phyloP scores from a whole-genome alignment of 2,888 invertebrate genomes.

The Amphipoea lucens region DNA sequence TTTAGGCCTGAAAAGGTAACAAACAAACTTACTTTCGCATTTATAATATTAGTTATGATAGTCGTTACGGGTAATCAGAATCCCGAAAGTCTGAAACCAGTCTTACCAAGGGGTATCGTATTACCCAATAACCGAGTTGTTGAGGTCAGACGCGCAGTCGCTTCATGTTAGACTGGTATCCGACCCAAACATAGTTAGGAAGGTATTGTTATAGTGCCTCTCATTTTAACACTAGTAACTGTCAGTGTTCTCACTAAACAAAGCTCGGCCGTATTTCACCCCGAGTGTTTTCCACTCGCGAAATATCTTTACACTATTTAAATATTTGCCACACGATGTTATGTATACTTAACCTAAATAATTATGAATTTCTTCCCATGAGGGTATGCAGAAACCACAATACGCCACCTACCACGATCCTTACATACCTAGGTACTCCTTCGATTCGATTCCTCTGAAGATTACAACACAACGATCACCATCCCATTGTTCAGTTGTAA shows the following conservation, averaged over 20 bases:
- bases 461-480: background rate
- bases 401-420: background rate
- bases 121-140: too few species aligned
- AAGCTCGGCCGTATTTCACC: background rate
- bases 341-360: background rate
- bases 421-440: background rate
- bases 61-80: too few species aligned
- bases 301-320: background rate
- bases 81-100: too few species aligned
- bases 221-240: too few species aligned
- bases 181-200: too few species aligned
- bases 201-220: too few species aligned
- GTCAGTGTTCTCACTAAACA: background rate
- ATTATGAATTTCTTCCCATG: background rate
- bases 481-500: background rate
- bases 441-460: background rate
- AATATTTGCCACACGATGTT: background rate
- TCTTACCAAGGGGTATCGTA: too few species aligned
- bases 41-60: too few species aligned
- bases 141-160: too few species aligned
- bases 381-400: background rate
- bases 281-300: constrained; percentile 12
- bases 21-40: too few species aligned
- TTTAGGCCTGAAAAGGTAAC: too few species aligned
- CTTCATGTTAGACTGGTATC: too few species aligned